Evolutionary conservation across 2,797 vertebrate genomes (phyloP).

Genomic region (Falco cherrug): DNA sequence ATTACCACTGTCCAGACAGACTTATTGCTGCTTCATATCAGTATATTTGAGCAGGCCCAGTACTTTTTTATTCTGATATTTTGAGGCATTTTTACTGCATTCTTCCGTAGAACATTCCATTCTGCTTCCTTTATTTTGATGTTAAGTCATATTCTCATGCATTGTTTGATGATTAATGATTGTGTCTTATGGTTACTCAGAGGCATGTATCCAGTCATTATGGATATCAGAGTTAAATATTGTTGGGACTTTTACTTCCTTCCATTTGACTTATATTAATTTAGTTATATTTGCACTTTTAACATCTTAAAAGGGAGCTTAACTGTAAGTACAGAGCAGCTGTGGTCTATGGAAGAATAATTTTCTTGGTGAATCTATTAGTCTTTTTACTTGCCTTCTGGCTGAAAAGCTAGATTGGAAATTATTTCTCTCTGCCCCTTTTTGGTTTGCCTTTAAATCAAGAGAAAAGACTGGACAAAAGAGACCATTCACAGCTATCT

Average conservation of each 20-base stretch:
- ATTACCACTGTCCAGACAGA: not conserved
- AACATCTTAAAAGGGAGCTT: not conserved
- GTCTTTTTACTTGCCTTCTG: not conserved
- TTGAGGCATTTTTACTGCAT: conserved; percentile 17
- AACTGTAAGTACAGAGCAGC: not conserved
- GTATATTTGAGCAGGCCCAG: not conserved
- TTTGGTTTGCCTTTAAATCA: not conserved
- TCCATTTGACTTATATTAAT: not conserved
- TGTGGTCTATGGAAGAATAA: not conserved
- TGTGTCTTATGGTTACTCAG: not conserved
- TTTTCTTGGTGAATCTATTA: not conserved
- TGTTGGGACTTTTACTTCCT: not conserved
- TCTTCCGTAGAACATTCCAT: conserved; percentile 24
- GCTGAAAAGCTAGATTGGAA: not conserved
- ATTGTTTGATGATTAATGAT: not conserved
- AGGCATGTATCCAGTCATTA: not conserved
- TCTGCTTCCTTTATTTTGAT: conserved; percentile 51
- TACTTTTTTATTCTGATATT: conserved; percentile 16
- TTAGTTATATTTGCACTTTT: not conserved
- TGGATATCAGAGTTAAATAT: not conserved
- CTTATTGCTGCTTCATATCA: not conserved
- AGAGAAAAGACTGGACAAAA: not conserved
- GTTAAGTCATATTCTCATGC: not conserved
- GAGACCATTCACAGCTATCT: not conserved
- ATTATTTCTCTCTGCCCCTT: not conserved